These are phyloP conservation scores for Phrynosoma blainvillii DNA, from an alignment of 2,113 vertebrate genomes.

Conservation along the genomic window DNA sequence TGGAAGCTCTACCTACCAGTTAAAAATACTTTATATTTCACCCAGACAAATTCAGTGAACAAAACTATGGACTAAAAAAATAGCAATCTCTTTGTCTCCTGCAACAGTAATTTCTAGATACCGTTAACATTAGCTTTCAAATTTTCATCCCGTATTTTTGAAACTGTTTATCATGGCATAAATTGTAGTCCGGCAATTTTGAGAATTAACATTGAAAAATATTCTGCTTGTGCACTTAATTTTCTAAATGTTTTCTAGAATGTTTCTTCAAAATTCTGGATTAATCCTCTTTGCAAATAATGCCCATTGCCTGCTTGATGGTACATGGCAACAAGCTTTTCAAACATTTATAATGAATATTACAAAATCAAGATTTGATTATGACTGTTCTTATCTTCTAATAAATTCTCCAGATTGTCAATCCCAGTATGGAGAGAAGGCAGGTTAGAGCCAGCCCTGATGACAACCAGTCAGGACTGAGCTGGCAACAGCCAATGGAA, in stretches of 20 bases:
- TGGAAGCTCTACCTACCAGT: too few relatives aligned
- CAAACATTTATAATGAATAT: not conserved
- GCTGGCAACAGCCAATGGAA: too few relatives aligned
- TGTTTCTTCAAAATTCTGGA: too few relatives aligned
- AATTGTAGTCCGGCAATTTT: not conserved
- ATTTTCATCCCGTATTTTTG: not conserved
- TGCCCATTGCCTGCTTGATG: not conserved
- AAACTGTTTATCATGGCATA: not conserved
- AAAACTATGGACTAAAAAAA: not conserved
- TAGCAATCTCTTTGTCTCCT: not conserved
- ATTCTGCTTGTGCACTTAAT: not conserved
- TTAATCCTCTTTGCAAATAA: too few relatives aligned
- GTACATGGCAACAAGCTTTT: not conserved
- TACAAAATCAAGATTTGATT: conserved; percentile 18
- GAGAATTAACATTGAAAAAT: not conserved
- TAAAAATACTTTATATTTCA: not conserved
- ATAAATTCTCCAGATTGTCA: not conserved
- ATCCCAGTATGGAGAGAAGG: too few relatives aligned
- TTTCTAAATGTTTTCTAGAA: not conserved
- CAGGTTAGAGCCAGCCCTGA: too few relatives aligned
- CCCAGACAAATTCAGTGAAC: not conserved
- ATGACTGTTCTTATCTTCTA: conserved; percentile 12
- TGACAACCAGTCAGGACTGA: too few relatives aligned
- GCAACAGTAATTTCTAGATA: not conserved
- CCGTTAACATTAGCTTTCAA: not conserved